phyloP scores from a whole-genome alignment of 1,140 invertebrate genomes.

The Pseudomyrmex concolor region DNA sequence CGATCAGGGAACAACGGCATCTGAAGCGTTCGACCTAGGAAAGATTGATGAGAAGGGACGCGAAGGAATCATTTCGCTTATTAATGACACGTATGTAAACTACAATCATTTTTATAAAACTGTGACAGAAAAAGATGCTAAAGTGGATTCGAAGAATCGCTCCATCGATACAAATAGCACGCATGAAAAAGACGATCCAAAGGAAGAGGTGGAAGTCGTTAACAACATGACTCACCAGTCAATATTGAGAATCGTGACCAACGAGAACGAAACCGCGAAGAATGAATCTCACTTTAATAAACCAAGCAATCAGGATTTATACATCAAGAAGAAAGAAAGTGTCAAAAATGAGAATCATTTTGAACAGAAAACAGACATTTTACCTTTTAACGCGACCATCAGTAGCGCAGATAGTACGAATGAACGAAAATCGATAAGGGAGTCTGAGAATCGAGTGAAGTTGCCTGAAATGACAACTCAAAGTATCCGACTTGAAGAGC shows the following conservation, averaged over 20 bases:
- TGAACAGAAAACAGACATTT: background rate
- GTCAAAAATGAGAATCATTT: conserved; percentile 7
- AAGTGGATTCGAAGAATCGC: background rate
- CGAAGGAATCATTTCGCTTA: conserved; percentile 71
- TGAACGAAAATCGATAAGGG: background rate
- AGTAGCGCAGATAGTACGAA: background rate
- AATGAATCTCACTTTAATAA: background rate
- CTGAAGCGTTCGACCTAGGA: conserved; percentile 47
- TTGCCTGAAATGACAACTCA: conserved; percentile 4
- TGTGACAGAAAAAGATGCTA: background rate
- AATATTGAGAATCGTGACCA: conserved; percentile 63
- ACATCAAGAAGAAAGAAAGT: background rate
- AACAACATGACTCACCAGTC: conserved; percentile 66
- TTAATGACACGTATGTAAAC: conserved; percentile 80
- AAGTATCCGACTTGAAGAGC: background rate
- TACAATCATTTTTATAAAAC: conserved; percentile 62
- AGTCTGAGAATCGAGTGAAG: background rate
- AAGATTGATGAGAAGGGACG: conserved; percentile 28
- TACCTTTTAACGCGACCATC: background rate
- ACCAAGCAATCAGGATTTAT: background rate
- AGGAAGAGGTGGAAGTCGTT: conserved; percentile 78
- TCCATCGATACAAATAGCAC: conserved; percentile 18
- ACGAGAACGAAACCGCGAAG: background rate
- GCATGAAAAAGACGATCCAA: conserved; percentile 60
- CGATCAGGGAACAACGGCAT: conserved; percentile 25